Percentiles rank a stretch among this genome's conserved stretches.
Evolutionary conservation across 2,797 vertebrate species (phyloP).

Genomic region (Amphiprion clarkii): DNA sequence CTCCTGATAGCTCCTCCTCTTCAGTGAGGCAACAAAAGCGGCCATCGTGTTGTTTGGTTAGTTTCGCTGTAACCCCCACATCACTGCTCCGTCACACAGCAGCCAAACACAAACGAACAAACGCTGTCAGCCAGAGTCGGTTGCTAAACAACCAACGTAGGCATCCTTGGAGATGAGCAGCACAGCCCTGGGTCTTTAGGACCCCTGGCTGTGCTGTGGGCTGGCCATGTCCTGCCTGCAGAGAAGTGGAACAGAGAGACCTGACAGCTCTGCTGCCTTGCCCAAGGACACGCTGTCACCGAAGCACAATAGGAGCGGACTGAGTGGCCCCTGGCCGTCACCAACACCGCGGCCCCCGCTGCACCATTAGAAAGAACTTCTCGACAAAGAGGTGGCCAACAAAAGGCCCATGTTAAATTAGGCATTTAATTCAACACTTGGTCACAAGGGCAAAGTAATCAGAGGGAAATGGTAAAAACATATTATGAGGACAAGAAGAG

Average conservation of each 20-base stretch:
- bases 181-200: slow-evolving; percentile 69
- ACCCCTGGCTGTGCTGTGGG: slow-evolving; percentile 83
- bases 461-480: slow-evolving; percentile 73
- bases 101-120: slow-evolving; percentile 73
- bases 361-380: slow-evolving; percentile 76
- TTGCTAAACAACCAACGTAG: slow-evolving; percentile 85
- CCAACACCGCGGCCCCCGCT: slow-evolving; percentile 75
- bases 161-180: slow-evolving; percentile 80
- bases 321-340: slow-evolving; percentile 71
- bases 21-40: slow-evolving; percentile 69
- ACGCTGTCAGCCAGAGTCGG: slow-evolving; percentile 69
- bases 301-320: slow-evolving; percentile 75
- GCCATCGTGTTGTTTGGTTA: slow-evolving; percentile 80
- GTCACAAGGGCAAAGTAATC: slow-evolving; percentile 85
- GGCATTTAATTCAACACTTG: slow-evolving; percentile 85
- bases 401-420: slow-evolving; percentile 87
- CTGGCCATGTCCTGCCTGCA: slow-evolving; percentile 79
- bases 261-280: slow-evolving; percentile 86
- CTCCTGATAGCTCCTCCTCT: slow-evolving; percentile 68
- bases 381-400: slow-evolving; percentile 78
- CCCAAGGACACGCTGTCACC: slow-evolving; percentile 83
- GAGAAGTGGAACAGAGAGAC: slow-evolving; percentile 85
- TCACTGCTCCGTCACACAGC: slow-evolving; percentile 68
- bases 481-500: slow-evolving; percentile 54
- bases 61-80: slow-evolving; percentile 71